Evolutionary conservation across 2,888 invertebrate species (phyloP).

Genomic region (Aphidoletes aphidimyza): DNA sequence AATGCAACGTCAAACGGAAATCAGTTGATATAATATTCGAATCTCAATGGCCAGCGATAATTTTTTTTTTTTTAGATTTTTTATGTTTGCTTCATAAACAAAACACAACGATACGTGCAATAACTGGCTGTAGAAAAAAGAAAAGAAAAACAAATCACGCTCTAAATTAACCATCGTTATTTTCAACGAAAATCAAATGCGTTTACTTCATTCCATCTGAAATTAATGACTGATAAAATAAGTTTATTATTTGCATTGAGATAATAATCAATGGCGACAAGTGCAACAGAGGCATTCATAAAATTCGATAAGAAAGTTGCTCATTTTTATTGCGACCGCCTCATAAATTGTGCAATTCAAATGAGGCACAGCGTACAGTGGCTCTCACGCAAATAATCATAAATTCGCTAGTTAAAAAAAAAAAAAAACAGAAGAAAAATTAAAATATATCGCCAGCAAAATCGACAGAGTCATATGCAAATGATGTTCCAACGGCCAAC

Average conservation of each 20-base stretch:
- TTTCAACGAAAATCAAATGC: neutral
- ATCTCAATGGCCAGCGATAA: neutral
- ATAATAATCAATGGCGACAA: neutral
- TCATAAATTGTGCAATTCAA: slow-evolving; percentile 35
- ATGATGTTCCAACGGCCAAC: neutral
- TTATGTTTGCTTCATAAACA: too few relatives aligned
- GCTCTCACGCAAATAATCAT: neutral
- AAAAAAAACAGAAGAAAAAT: too few relatives aligned
- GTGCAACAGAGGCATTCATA: neutral
- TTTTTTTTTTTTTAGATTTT: too few relatives aligned
- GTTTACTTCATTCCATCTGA: too few relatives aligned
- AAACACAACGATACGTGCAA: too few relatives aligned
- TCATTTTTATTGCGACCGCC: slow-evolving; percentile 11
- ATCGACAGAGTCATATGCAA: slow-evolving; percentile 33
- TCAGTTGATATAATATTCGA: too few relatives aligned
- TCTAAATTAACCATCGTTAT: too few relatives aligned
- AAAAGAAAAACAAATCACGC: neutral
- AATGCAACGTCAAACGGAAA: too few relatives aligned
- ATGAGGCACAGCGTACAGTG: neutral
- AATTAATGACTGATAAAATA: too few relatives aligned
- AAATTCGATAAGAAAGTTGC: slow-evolving; percentile 40
- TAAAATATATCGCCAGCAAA: neutral
- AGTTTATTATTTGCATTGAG: neutral
- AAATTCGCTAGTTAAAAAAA: neutral
- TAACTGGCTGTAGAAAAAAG: too few relatives aligned